These are phyloP conservation scores for Ectropis grisescens DNA, from an alignment of 1,140 invertebrate genomes.

Conservation along the genomic window DNA sequence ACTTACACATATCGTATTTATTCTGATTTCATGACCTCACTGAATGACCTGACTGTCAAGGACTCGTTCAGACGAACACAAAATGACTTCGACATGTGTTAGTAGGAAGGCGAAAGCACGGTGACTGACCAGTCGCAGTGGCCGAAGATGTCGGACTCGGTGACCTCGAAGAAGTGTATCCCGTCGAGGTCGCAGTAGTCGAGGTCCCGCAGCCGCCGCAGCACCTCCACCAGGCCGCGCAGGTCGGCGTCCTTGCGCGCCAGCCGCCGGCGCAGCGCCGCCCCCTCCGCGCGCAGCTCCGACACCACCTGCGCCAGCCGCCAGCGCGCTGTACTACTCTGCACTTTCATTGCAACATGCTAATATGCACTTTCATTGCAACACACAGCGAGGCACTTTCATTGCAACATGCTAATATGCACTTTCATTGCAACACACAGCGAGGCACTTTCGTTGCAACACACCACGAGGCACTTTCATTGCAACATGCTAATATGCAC, in stretches of 20 bases:
- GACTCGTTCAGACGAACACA: too few species aligned
- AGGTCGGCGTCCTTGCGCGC: slow-evolving; percentile 44
- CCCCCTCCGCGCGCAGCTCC: slow-evolving; percentile 35
- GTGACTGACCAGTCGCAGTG: slow-evolving; percentile 30
- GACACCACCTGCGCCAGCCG: slow-evolving; percentile 26
- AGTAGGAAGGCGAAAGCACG: too few species aligned
- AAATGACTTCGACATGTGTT: too few species aligned
- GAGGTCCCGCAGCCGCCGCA: slow-evolving; percentile 44
- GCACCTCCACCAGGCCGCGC: slow-evolving; percentile 43
- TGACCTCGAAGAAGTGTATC: slow-evolving; percentile 56
- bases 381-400: slow-evolving; percentile 2
- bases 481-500: too few species aligned
- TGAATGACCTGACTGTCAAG: too few species aligned
- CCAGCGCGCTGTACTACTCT: neutral
- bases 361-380: too few species aligned
- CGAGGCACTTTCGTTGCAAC: neutral
- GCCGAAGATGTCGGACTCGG: slow-evolving; percentile 52
- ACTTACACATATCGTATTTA: too few species aligned
- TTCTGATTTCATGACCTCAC: too few species aligned
- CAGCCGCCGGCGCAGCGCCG: slow-evolving; percentile 48
- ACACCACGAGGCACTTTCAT: too few species aligned
- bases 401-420: neutral
- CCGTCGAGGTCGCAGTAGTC: slow-evolving; percentile 38
- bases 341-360: too few species aligned
- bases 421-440: neutral